phyloP scores from a whole-genome alignment of 2,797 vertebrate species.

The Salarias fasciatus region DNA sequence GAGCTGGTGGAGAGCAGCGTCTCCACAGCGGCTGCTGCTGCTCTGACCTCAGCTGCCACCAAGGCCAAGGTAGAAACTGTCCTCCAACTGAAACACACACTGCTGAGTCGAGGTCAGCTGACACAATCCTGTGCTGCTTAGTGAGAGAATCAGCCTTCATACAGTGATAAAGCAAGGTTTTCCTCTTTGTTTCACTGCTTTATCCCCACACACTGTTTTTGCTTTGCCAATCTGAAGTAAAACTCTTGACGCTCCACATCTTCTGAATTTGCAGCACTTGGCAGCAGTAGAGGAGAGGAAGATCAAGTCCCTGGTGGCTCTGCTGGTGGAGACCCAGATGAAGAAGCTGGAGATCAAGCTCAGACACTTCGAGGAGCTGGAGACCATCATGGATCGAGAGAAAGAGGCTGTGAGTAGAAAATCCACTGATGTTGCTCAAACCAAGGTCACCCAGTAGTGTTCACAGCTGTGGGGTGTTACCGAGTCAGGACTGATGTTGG shows the following conservation, averaged over 20 bases:
- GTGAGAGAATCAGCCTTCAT: no score
- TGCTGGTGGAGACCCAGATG: conserved; percentile 98
- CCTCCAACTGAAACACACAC: no score
- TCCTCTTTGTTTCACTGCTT: no score
- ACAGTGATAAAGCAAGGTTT: no score
- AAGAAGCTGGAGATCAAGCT: conserved; percentile 99
- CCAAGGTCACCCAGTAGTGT: neutral
- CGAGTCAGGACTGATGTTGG: no score
- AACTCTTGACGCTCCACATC: neutral
- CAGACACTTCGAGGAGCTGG: conserved; percentile 97
- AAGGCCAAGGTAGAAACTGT: conserved; percentile 98
- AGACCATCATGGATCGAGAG: conserved; percentile 99
- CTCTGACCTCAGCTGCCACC: conserved; percentile 93
- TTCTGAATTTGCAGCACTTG: conserved; percentile 84
- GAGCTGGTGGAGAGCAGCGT: conserved; percentile 93
- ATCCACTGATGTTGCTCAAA: conserved; percentile 22
- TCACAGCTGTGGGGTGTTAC: no score
- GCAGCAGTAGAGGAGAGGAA: conserved; percentile 97
- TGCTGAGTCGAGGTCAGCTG: no score
- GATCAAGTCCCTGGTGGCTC: conserved; percentile 96
- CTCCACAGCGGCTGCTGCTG: conserved; percentile 92
- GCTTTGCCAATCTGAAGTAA: no score
- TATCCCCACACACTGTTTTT: no score
- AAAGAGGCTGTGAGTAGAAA: conserved; percentile 94
- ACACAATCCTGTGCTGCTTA: no score